phyloP scores from a whole-genome alignment of 2,888 invertebrate species.

The Pheosia tremula region DNA sequence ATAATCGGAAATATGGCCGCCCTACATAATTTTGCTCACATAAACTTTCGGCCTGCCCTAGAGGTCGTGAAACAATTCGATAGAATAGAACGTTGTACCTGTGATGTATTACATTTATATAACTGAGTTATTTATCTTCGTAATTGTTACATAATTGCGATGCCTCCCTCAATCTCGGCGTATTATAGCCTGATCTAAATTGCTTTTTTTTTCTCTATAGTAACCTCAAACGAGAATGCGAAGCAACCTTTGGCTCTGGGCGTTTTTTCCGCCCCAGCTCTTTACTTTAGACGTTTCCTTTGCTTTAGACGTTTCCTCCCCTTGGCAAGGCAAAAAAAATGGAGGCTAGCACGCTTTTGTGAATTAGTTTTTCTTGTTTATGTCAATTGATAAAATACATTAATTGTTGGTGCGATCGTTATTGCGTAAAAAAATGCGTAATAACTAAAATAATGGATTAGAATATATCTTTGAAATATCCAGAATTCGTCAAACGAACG shows the following conservation, averaged over 20 bases:
- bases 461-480: not conserved
- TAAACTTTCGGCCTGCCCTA: not conserved
- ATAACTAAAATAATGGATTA: not conserved
- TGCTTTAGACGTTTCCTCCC: conserved; percentile 45
- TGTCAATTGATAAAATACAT: not conserved
- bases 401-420: no score
- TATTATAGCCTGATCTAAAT: conserved; percentile 52
- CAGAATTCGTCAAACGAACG: not conserved
- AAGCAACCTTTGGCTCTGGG: conserved; percentile 63
- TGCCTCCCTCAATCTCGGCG: conserved; percentile 36
- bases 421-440: no score
- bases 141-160: conserved; percentile 41
- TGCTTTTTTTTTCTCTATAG: conserved; percentile 53
- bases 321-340: conserved; percentile 47
- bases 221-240: conserved; percentile 54
- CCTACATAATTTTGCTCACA: no score
- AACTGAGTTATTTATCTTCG: conserved; percentile 30
- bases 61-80: not conserved
- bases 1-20: no score
- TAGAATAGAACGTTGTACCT: not conserved
- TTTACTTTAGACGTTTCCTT: conserved; percentile 48
- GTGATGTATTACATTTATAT: conserved; percentile 8
- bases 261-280: conserved; percentile 55
- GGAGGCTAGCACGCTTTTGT: conserved; percentile 24
- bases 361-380: conserved; percentile 1